Base-by-base conservation (phyloP, 2,797 vertebrate species). In the Naso thynnoides region DNA sequence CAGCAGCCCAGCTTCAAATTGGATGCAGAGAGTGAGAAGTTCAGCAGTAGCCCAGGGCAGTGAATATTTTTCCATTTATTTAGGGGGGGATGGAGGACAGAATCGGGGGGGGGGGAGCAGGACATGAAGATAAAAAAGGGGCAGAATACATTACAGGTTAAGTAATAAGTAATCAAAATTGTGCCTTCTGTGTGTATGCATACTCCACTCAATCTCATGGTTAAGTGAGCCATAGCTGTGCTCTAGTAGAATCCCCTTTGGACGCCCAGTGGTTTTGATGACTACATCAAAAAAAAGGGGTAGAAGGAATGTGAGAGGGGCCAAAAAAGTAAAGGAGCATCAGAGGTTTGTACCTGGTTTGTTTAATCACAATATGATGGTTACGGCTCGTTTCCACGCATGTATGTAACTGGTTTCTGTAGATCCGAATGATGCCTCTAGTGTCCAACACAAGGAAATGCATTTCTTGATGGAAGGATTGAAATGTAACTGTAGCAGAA, bases 41-140 rank as follows among this genome's bases (percentile, higher is more conserved):
- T 96, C 94, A 95, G 89, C 73, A 67, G 90, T 94, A 91, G 94
- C 95, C 95, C 83, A 67, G 79, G 95, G 95, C 94, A 83, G 80
- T 89, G 94, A 95, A 95, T 95, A 95, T 94, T 95, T 95, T 95
- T 95, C 94, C 95, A 95, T 96, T 95, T 95, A 95, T 94, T 95
- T 92, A 58, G 73, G 68, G 70, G 53, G 70, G 66, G 70, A 44
- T 57, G 77, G 66, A 47, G 74, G 69, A 68, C 56, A 71, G 66
- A 56, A 36, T 45, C 59, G 58, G 64, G 56, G 70, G 58, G 70
- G 72, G 83, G 63, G 62, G 15, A 48, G 82, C 81, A 86, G 83
- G 81, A 91, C 85, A 88, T 84, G 85, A 75, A 91, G 89, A 93
- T 87, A 80, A 85, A 88, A 88, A 87, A 63, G 66, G 78, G 84